Percentiles rank a stretch among this genome's conserved stretches.
Conservation (phyloP, 2,113 vertebrate genomes). For the Macquaria australasica region DNA sequence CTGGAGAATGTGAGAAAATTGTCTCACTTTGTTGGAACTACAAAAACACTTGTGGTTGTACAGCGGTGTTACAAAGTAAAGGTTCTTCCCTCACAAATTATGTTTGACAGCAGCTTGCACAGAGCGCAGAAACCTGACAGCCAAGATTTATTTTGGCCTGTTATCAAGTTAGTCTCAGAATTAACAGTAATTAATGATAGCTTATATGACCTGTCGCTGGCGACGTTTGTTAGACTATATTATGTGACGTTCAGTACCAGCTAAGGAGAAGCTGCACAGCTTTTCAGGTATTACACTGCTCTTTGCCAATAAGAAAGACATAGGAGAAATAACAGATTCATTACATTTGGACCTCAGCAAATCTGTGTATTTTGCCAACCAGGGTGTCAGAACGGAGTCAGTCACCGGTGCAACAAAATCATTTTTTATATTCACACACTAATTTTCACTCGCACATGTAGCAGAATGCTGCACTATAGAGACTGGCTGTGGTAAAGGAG, state of each 20-base stretch:
- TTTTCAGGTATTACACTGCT: neutral
- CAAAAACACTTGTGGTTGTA: too few relatives aligned
- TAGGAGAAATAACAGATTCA: neutral
- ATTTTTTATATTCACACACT: neutral
- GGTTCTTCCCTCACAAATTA: too few relatives aligned
- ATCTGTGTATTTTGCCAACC: neutral
- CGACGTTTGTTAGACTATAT: neutral
- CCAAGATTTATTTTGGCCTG: neutral
- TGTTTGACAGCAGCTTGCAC: too few relatives aligned
- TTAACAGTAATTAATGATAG: neutral
- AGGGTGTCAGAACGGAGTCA: neutral
- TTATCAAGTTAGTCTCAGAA: neutral
- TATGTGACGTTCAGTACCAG: neutral
- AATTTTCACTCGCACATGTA: neutral
- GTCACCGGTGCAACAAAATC: neutral
- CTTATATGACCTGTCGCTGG: neutral
- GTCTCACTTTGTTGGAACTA: too few relatives aligned
- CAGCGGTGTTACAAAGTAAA: too few relatives aligned
- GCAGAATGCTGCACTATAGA: neutral
- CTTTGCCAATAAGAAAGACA: neutral
- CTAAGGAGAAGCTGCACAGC: neutral
- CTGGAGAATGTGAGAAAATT: too few relatives aligned
- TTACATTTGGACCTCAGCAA: neutral
- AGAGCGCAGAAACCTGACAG: neutral
- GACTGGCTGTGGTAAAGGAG: neutral